Base-by-base conservation (phyloP, 2,888 invertebrate species). In the Phasia obesa region DNA sequence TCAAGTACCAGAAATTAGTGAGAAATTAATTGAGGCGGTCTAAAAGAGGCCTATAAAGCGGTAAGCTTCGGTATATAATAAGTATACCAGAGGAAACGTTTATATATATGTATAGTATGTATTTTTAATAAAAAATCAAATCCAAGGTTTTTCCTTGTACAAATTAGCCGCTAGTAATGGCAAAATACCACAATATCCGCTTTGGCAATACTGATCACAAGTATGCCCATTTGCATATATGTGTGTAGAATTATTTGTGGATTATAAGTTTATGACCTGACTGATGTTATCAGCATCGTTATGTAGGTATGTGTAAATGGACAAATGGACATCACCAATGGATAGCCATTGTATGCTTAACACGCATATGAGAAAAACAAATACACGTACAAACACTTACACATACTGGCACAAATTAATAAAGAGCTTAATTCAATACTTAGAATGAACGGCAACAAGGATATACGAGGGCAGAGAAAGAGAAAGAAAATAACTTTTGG, bases 291-390 rank as follows among this genome's bases (percentile, higher is more conserved):
- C 65, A 25, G 21, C n/a, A 59, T 19, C 35, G 65, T 65, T 35
- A 71, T 47, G 31, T 21, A 19, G 27, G 31, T 21, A 19, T 44
- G 23, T 55, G 25, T 47, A 53, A 74, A 62, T 42, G 62, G 42
- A 38, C 44, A 70, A 75, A 55, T 70, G 49, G 27, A 44, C 65
- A 76, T 67, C 19, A 60, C 71, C 60, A 65, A 71, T 73, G 47
- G 35, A 70, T 73, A 27, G 35, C 38, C 60, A 81, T 76, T 49
- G 76, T 47, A 44, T 51, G 64, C 55, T 55, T 64, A 51, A 69
- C 17, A 35, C 31, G 15, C 2, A 35, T 1, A 44, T 13, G 15
- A 1, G 9, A 1, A n/a, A 49, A 11, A 19, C 31, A 21, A 2
- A 2, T 9, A 47, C 19, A 23, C 5, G 21, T n/a, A 49, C 0